phyloP scores from a whole-genome alignment of 2,888 invertebrate species.

The Operophtera brumata region DNA sequence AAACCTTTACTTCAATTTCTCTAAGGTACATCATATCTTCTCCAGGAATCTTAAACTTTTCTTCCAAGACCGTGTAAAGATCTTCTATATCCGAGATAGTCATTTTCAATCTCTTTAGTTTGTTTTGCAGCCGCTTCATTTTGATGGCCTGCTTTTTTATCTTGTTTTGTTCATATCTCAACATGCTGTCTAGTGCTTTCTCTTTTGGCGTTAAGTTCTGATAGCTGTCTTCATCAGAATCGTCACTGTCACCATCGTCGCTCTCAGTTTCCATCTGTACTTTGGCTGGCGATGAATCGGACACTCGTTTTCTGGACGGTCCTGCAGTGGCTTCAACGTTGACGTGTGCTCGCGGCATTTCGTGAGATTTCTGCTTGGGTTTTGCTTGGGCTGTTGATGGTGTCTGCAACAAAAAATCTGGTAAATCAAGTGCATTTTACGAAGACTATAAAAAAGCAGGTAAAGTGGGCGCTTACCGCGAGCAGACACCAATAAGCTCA shows the following conservation, averaged over 20 bases:
- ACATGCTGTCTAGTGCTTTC: conserved; percentile 6
- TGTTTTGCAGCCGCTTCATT: conserved; percentile 10
- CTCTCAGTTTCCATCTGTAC: not conserved
- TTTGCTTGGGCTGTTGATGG: not conserved
- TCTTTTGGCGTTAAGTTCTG: not conserved
- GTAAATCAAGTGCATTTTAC: no score
- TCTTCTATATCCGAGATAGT: conserved; percentile 7
- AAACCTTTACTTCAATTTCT: conserved; percentile 3
- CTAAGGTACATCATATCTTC: conserved; percentile 7
- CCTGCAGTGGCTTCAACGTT: conserved; percentile 5
- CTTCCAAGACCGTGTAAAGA: conserved; percentile 2
- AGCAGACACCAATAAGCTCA: no score
- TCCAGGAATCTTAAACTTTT: not conserved
- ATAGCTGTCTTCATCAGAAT: not conserved
- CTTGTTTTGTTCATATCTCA: conserved; percentile 12
- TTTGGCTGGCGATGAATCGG: not conserved
- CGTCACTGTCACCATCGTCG: not conserved
- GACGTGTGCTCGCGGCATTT: not conserved
- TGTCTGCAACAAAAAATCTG: conserved; percentile 5
- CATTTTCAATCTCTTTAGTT: conserved; percentile 9
- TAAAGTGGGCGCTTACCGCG: no score
- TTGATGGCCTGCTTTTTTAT: conserved; percentile 2
- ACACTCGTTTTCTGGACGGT: conserved; percentile 8
- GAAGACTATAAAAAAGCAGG: no score
- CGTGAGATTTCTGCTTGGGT: not conserved